Conservation (phyloP, 2,888 invertebrate genomes). For the Melinopterus prodromus region DNA sequence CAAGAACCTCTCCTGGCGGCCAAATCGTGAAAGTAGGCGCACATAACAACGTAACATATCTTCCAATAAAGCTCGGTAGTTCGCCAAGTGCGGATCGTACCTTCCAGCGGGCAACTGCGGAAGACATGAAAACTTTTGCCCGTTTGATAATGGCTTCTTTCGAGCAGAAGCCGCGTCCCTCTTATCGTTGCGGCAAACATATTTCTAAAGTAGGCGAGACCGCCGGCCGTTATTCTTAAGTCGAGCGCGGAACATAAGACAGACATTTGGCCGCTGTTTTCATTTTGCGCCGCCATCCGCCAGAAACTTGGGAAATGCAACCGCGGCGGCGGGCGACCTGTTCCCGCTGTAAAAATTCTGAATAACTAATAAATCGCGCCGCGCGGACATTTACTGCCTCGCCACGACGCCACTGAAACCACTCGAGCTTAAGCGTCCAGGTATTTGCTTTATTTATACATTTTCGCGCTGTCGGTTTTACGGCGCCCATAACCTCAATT, state of each 20-base stretch:
- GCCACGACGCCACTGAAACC: background rate
- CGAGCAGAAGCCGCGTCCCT: background rate
- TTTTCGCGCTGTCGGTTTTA: background rate
- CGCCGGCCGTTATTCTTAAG: background rate
- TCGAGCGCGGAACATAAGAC: slow-evolving; percentile 4
- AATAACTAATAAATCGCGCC: background rate
- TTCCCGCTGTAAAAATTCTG: background rate
- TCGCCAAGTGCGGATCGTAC: background rate
- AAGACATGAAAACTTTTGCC: slow-evolving; percentile 4
- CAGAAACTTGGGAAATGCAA: background rate
- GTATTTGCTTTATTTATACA: background rate
- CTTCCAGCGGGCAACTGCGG: background rate
- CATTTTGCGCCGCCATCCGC: background rate
- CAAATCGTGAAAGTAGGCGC: background rate
- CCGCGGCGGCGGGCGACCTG: background rate
- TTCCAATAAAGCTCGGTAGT: background rate
- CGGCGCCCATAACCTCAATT: background rate
- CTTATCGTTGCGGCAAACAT: background rate
- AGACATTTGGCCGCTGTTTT: slow-evolving; percentile 4
- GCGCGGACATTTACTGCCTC: background rate
- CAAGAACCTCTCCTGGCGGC: background rate
- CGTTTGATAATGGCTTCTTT: background rate
- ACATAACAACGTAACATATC: background rate
- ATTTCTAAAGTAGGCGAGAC: background rate
- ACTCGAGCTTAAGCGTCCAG: slow-evolving; percentile 4